phyloP scores from a whole-genome alignment of 2,113 vertebrate species.

The Phylloscopus trochiloides region DNA sequence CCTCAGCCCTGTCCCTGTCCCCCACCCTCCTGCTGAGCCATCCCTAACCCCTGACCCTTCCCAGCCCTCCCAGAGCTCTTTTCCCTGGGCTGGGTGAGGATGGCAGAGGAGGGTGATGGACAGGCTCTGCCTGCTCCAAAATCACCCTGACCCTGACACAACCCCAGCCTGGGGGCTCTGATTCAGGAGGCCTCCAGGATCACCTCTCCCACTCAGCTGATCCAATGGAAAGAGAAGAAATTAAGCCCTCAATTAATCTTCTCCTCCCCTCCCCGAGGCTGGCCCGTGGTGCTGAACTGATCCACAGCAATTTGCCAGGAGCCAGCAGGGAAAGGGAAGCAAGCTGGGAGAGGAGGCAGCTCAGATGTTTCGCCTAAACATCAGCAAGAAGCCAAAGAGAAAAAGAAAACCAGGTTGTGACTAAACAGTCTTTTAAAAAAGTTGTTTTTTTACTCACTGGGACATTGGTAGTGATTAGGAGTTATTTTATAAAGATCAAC shows the following conservation, averaged over 20 bases:
- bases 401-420: background rate
- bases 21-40: background rate
- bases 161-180: background rate
- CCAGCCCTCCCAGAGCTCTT: background rate
- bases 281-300: background rate
- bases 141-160: background rate
- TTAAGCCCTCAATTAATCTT: conserved; percentile 16
- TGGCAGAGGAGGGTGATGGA: background rate
- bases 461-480: rapidly evolving
- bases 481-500: background rate
- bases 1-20: background rate
- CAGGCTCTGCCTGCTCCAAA: background rate
- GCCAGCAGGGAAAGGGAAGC: background rate
- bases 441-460: background rate
- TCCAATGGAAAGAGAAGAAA: background rate
- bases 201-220: conserved; percentile 5
- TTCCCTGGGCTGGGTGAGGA: rapidly evolving
- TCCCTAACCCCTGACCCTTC: background rate
- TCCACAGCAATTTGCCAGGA: background rate
- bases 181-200: background rate
- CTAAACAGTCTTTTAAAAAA: background rate
- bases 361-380: background rate
- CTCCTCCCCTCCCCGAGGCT: background rate
- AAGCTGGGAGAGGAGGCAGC: background rate
- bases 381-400: background rate